Evolutionary conservation across 2,113 vertebrate genomes (phyloP).

Genomic region (Vulpes vulpes): DNA sequence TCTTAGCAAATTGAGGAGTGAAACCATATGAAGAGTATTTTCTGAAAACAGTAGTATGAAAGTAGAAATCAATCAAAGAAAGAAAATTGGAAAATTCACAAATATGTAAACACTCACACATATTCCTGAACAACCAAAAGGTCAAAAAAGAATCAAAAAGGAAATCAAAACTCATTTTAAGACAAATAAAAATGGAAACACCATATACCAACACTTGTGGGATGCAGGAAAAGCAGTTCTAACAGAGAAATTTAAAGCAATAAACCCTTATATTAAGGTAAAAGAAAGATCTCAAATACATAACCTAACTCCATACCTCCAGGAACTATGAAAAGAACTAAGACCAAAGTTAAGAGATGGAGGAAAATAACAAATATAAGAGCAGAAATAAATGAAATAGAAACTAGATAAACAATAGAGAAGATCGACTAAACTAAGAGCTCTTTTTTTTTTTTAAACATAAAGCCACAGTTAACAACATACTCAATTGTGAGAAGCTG

Average conservation of each 20-base stretch:
- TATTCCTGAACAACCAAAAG: background rate
- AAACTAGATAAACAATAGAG: background rate
- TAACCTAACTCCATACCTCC: background rate
- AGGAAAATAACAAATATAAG: background rate
- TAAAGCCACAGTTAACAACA: background rate
- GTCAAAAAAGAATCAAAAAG: background rate
- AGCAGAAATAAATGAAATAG: background rate
- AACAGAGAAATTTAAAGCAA: background rate
- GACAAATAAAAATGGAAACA: background rate
- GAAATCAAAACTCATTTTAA: background rate
- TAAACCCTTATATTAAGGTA: background rate
- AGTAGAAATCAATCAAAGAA: background rate
- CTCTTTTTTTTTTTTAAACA: background rate
- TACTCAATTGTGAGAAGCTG: background rate
- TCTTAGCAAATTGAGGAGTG: background rate
- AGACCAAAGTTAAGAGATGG: background rate
- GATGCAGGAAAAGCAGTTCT: background rate
- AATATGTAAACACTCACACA: background rate
- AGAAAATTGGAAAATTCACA: background rate
- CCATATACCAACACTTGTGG: background rate
- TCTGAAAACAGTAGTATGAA: background rate
- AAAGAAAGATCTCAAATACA: background rate
- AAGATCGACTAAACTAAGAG: background rate
- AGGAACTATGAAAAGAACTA: background rate
- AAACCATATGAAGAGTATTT: background rate